A percentile compares a stretch with the other conserved stretches of the same genome.
Conservation (phyloP, 1,140 invertebrate species). For the Myzus persicae region DNA sequence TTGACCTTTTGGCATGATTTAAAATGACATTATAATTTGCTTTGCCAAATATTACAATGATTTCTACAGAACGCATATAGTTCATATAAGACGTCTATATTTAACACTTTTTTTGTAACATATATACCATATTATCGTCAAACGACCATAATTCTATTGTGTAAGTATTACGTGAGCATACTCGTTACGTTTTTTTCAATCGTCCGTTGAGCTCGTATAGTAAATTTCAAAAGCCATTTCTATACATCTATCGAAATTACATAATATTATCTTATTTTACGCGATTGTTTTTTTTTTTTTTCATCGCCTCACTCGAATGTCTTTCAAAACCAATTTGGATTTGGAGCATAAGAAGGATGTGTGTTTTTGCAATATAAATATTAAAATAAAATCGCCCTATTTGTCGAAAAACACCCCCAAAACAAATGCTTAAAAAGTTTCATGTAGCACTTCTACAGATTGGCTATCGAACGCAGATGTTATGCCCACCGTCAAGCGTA, state of each 20-base stretch:
- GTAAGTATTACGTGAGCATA: too few species aligned
- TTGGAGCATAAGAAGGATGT: not conserved
- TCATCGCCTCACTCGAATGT: not conserved
- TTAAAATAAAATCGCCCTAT: not conserved
- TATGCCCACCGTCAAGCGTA: not conserved
- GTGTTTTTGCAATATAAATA: not conserved
- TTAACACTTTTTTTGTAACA: too few species aligned
- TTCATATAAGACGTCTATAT: too few species aligned
- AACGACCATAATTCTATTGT: too few species aligned
- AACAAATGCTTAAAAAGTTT: not conserved
- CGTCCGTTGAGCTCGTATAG: not conserved
- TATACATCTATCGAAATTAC: not conserved
- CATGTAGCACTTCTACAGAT: slow-evolving; percentile 4
- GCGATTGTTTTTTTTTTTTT: not conserved
- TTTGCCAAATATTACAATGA: too few species aligned
- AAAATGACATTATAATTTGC: not conserved
- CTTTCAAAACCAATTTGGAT: not conserved
- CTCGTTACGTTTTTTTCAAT: too few species aligned
- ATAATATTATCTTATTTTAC: not conserved
- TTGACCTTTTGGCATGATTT: too few species aligned
- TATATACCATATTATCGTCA: too few species aligned
- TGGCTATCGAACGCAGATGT: slow-evolving; percentile 10
- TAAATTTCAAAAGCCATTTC: not conserved
- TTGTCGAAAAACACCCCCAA: not conserved
- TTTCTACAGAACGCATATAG: too few species aligned